Base-by-base conservation (phyloP, 2,888 invertebrate genomes). In the Tethea ocularis region DNA sequence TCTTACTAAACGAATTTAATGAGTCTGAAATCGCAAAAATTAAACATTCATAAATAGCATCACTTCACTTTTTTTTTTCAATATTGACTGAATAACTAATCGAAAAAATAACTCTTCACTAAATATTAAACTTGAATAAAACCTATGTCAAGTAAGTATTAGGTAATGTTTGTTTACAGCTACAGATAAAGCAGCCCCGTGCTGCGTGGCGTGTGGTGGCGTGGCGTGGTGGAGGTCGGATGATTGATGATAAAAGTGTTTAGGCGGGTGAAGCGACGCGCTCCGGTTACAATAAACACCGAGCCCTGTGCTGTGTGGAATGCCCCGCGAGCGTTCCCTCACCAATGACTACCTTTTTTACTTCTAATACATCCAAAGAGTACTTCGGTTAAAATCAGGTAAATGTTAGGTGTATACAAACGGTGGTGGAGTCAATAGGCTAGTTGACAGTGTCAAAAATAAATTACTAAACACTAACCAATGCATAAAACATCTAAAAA, bases 191-290 rank as follows among this genome's bases (percentile, higher is more conserved):
- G n/a, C 38, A 4, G n/a, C n/a, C n/a, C 38, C 5, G 38, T n/a
- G 13, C 36, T 10, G 36, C 4, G 36, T 41, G 41, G 13, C 15
- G 38, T 38, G 38, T 3, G 15, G 38, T 38, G 38, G 15, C 15
- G 41, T 41, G 41, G 41, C 17, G 17, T 17, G 17, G 6, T 41
- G 52, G 51, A 13, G 23, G 52, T 24, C 52, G 24, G 15, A 56
- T 80, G 80, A 82, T 82, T 74, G 82, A 81, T 80, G 77, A 64
- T 54, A 64, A 68, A 71, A 77, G 69, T 71, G 75, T 75, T 77
- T 67, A 68, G 71, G 69, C 38, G 38, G 38, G 36, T 36, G 36
- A 36, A 33, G 33, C 33, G 33, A 7, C 33, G 33, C 36, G 36
- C 67, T 75, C 74, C 56, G 63, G 72, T 78, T 75, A 77, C 81